phyloP scores from a whole-genome alignment of 2,113 vertebrate genomes.

The Aplodontia rufa region DNA sequence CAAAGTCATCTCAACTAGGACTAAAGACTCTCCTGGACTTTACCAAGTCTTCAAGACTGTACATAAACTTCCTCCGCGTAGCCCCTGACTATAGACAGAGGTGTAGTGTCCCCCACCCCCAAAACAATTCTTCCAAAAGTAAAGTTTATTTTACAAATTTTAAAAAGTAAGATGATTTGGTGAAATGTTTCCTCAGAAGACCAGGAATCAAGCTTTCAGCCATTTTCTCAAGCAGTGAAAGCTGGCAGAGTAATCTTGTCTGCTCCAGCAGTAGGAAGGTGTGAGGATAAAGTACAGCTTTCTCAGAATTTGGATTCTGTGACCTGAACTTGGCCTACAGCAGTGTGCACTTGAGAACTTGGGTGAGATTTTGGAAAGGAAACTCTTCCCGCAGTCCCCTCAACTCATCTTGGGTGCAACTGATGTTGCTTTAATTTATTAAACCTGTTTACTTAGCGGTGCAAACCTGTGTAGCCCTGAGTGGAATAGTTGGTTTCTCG shows the following conservation, averaged over 20 bases:
- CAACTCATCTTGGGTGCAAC: neutral
- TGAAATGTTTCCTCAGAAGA: neutral
- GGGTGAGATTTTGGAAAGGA: neutral
- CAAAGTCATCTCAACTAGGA: neutral
- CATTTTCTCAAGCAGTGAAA: neutral
- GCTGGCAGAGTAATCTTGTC: neutral
- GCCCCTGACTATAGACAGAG: neutral
- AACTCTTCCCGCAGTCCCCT: neutral
- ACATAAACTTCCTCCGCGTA: neutral
- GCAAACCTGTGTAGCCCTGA: neutral
- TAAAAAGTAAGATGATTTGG: neutral
- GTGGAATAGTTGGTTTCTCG: neutral
- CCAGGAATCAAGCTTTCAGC: neutral
- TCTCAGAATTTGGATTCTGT: neutral
- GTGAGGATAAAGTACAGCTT: neutral
- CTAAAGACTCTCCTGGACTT: neutral
- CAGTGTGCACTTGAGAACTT: neutral
- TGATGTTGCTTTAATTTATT: neutral
- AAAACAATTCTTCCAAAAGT: neutral
- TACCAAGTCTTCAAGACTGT: neutral
- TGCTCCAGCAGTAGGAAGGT: neutral
- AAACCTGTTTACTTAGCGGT: constrained; percentile 14
- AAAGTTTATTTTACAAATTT: neutral
- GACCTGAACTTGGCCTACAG: neutral
- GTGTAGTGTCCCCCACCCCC: neutral